These are phyloP conservation scores for Lycaena phlaeas DNA, from an alignment of 2,888 invertebrate species.

Conservation along the genomic window DNA sequence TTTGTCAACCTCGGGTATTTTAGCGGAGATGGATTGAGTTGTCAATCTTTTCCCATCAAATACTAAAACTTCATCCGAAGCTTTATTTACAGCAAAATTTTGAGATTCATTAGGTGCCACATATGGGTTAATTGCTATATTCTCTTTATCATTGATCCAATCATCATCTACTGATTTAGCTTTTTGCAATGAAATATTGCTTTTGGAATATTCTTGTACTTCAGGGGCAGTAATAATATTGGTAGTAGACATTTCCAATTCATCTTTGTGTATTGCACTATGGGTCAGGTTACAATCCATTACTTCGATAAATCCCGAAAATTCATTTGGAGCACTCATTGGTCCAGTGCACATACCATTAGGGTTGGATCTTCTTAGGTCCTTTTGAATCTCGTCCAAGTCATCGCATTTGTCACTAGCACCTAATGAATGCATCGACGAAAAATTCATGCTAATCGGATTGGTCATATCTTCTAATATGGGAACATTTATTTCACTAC, in stretches of 20 bases:
- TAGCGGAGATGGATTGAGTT: conserved; percentile 30
- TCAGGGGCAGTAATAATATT: conserved; percentile 44
- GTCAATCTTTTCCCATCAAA: conserved; percentile 53
- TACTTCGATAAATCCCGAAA: conserved; percentile 51
- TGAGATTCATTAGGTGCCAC: conserved; percentile 33
- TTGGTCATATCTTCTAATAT: conserved; percentile 36
- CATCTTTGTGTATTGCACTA: conserved; percentile 28
- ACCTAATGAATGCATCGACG: conserved; percentile 31
- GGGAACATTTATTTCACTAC: conserved; percentile 36
- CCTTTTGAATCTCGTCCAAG: conserved; percentile 47
- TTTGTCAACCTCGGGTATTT: conserved; percentile 20
- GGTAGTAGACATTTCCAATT: conserved; percentile 57
- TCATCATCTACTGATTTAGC: conserved; percentile 31
- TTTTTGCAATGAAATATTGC: conserved; percentile 16
- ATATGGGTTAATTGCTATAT: conserved; percentile 51
- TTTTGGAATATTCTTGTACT: conserved; percentile 37
- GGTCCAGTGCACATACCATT: conserved; percentile 30
- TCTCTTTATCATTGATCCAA: conserved; percentile 53
- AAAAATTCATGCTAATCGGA: conserved; percentile 47
- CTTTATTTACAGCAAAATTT: conserved; percentile 43
- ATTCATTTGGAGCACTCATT: conserved; percentile 26
- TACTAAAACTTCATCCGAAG: conserved; percentile 42
- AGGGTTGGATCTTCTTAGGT: conserved; percentile 29
- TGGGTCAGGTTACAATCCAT: conserved; percentile 49
- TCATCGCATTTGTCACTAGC: conserved; percentile 33